These are phyloP conservation scores for Rhopalosiphum nymphaeae DNA, from an alignment of 2,888 invertebrate genomes.

Conservation along the genomic window DNA sequence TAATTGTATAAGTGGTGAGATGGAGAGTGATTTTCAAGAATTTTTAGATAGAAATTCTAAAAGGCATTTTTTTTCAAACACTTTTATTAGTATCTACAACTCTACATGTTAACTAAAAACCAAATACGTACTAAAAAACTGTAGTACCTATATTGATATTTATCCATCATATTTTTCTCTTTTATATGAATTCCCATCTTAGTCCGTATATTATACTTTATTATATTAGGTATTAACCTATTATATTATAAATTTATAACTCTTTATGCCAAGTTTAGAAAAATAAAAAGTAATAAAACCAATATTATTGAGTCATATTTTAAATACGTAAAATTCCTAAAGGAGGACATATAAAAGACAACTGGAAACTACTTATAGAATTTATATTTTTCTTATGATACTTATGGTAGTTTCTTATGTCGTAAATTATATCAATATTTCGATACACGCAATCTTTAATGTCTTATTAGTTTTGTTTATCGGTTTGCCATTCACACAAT, in stretches of 20 bases:
- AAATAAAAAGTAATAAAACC: background rate
- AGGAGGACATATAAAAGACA: background rate
- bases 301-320: background rate
- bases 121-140: background rate
- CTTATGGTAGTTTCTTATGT: background rate
- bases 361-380: background rate
- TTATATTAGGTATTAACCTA: too few species aligned
- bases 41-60: background rate
- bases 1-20: background rate
- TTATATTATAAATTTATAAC: too few species aligned
- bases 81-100: background rate
- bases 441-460: background rate
- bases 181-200: background rate
- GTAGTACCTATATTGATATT: background rate
- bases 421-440: background rate
- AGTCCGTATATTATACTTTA: too few species aligned
- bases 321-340: background rate
- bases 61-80: background rate
- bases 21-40: background rate
- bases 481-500: background rate
- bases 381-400: background rate
- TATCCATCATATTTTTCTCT: too few species aligned
- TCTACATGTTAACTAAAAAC: background rate
- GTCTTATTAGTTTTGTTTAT: background rate
- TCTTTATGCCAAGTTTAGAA: background rate